Base-by-base conservation (phyloP, 1,140 invertebrate genomes). In the Halesus radiatus region DNA sequence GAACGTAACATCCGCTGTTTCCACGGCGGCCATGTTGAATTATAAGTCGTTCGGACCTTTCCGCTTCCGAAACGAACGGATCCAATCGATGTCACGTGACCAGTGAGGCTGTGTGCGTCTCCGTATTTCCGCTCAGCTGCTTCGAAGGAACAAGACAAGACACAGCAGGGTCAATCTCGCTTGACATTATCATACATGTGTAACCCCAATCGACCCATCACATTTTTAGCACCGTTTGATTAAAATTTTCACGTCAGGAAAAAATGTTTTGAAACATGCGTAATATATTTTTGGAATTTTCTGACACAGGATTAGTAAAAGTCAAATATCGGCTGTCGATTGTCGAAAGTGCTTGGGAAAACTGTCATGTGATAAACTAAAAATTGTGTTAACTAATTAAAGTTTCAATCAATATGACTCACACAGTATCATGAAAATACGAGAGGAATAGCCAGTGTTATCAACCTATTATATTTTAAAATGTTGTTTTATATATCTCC, bases 31-130 rank as follows among this genome's bases (percentile, higher is more conserved):
- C 81, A 82, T 82, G 74, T 82, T 82, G 81, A 79, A 82, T 78
- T 76, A 79, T 82, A 76, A 64, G 81, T 79, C 76, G 78, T 70
- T 80, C 77, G 78, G 62, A 75, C 37, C 81, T 29, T 76, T 82
- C 50, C 74, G 80, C 73, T 53, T 29, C 54, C 50, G 50, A 58
- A 45, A 7, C 37, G 26, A 45, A 29, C 37, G 22, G 52, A 72
- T 58, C 68, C 78, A 73, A 82, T 82, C 81, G 81, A 82, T 82
- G 81, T 82, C 81, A 82, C 81, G 81, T 82, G 78, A 82, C 56
- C 52, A 18, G 80, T 72, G 75, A 74, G 56, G 66, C 32, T 70
- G 66, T 70, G 66, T 70, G 66, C 66, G 32, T 37, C 18, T 18
- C 64, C 32, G 37, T 64, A 29, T 29, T 76, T 66, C 64, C 50